Base-by-base conservation (phyloP, 2,797 vertebrate species). In the Corythornis leucogaster region DNA sequence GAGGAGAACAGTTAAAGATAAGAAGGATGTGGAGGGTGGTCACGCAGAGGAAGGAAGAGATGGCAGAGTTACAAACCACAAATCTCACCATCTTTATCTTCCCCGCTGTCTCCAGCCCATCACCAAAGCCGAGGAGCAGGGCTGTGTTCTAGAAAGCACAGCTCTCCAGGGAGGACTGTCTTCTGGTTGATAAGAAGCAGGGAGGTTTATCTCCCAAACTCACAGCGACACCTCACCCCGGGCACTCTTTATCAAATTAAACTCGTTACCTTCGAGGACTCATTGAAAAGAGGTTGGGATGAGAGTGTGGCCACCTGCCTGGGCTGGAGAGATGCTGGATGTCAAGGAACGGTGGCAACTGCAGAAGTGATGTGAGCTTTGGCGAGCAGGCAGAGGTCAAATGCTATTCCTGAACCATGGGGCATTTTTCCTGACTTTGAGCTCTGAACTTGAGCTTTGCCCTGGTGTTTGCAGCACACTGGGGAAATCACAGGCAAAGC, bases 401-500 rank as follows among this genome's bases (percentile, higher is more conserved):
- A 85, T 0, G 0, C 17, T 59, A 58, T 0, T 2, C 55, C 35
- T 33, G 21, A 75, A 63, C 0, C 0, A 33, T n/a, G 33, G n/a
- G 62, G 46, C 13, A 12, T 64, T 77, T 66, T 66, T 20, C 59
- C 46, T 35, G 75, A 67, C 50, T 63, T 30, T 31, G 61, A 89
- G 89, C 62, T 93, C 67, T 71, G 68, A 84, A 78, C 28, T 38
- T 48, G 42, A 80, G 67, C 53, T 88, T 58, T 87, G 75, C 26
- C 59, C 9, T 0, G 0, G 17, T 51, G 31, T 92, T 78, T 66
- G 58, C 42, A 75, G 74, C 38, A 35, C 35, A 35, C 8, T 9
- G 46, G 69, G 62, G 87, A 61, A 90, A 92, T 55, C 12, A 46
- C 50, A 80, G 57, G n/a, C 38, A 51, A 77, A 77, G 21, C 30